phyloP scores from a whole-genome alignment of 2,888 invertebrate species.

The Cryptophagus acutangulus region DNA sequence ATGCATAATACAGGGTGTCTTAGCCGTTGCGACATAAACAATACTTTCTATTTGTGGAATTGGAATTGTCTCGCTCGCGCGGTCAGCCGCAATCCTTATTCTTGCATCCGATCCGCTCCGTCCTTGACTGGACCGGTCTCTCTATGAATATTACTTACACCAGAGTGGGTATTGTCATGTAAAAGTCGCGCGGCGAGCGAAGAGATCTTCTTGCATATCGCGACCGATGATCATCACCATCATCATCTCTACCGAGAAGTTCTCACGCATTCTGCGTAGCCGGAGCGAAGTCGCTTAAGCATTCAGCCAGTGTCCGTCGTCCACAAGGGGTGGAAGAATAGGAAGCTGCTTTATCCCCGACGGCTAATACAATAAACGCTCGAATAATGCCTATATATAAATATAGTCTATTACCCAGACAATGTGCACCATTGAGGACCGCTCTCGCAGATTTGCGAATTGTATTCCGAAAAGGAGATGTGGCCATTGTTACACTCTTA shows the following conservation, averaged over 20 bases:
- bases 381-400: conserved; percentile 40
- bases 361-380: conserved; percentile 43
- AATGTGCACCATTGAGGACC: conserved; percentile 35
- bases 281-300: conserved; percentile 16
- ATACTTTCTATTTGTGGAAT: conserved; percentile 1
- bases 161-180: conserved; percentile 22
- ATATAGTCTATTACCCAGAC: conserved; percentile 37
- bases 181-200: conserved; percentile 18
- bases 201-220: conserved; percentile 20
- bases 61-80: neutral
- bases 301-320: conserved; percentile 25
- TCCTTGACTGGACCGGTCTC: conserved; percentile 16
- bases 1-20: no score
- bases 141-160: conserved; percentile 25
- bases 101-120: no score
- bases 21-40: no score
- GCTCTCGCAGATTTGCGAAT: conserved; percentile 27
- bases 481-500: conserved; percentile 34
- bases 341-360: conserved; percentile 40
- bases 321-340: conserved; percentile 29
- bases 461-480: conserved; percentile 33
- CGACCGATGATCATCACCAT: no score
- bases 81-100: no score
- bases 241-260: conserved; percentile 24
- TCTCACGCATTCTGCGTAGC: conserved; percentile 26